Percentiles rank a stretch among this genome's conserved stretches.
Conservation (phyloP, 2,797 vertebrate genomes). For the Sebastes umbrosus region DNA sequence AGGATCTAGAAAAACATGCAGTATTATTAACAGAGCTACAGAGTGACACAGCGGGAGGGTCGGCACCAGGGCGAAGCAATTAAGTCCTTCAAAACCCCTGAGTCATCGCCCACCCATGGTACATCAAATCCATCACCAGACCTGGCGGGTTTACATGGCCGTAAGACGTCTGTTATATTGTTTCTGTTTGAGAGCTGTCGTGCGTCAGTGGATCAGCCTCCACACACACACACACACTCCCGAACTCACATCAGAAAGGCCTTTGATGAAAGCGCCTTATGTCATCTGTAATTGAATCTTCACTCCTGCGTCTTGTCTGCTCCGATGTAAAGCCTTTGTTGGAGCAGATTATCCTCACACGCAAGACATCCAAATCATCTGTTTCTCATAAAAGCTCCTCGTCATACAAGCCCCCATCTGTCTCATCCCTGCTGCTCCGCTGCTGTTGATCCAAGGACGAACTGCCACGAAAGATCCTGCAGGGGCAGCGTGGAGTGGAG, state of each 20-base stretch:
- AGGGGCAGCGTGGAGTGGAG: neutral
- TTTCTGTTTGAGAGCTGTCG: conserved; percentile 41
- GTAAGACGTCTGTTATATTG: conserved; percentile 27
- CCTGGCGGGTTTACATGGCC: neutral
- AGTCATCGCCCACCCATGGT: conserved; percentile 8
- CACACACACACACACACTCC: neutral
- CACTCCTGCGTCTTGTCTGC: conserved; percentile 40
- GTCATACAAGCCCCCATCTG: neutral
- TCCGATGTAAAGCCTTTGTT: conserved; percentile 25
- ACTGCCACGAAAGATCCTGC: neutral
- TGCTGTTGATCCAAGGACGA: neutral
- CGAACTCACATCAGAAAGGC: conserved; percentile 5
- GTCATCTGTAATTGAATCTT: conserved; percentile 62
- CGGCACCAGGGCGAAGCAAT: neutral
- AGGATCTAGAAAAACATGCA: neutral
- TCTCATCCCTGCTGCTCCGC: conserved; percentile 17
- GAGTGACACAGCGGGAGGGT: neutral
- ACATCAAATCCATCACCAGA: conserved; percentile 34
- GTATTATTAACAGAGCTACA: neutral
- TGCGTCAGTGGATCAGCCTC: conserved; percentile 48
- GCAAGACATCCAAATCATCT: conserved; percentile 22
- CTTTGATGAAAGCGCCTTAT: conserved; percentile 50
- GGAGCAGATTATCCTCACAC: conserved; percentile 25
- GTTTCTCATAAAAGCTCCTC: conserved; percentile 17
- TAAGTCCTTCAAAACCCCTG: conserved; percentile 16